A percentile compares a stretch with the other conserved stretches of the same genome.
Conservation (phyloP, 2,113 vertebrate genomes). For the Hypanus sabinus region DNA sequence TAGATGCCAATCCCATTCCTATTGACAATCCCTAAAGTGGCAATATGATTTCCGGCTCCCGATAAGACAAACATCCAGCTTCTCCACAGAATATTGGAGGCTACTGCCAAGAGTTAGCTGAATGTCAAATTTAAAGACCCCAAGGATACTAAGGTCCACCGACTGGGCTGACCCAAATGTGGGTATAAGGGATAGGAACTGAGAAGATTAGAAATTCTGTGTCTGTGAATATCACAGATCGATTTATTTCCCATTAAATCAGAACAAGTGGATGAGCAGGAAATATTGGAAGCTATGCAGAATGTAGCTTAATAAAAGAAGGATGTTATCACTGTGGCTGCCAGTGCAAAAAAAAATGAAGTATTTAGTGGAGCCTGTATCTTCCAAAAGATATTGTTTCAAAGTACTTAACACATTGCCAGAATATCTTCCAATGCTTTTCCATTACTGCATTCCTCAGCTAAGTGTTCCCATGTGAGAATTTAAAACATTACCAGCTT, state of each 20-base stretch:
- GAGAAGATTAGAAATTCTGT: neutral
- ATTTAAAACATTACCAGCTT: slow-evolving; percentile 52
- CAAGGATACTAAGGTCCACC: too few species aligned
- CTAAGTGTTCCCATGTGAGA: slow-evolving; percentile 57
- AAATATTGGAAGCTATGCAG: neutral
- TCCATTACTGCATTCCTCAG: slow-evolving; percentile 49
- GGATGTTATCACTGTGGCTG: neutral
- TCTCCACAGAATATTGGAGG: neutral
- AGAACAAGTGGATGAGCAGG: neutral
- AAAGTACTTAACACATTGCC: slow-evolving; percentile 43
- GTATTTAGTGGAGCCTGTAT: neutral
- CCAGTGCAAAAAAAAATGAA: neutral
- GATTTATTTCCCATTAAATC: neutral
- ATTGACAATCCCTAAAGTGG: too few species aligned
- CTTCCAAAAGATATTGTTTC: neutral
- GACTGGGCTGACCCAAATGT: neutral
- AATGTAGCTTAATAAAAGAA: neutral
- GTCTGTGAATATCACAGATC: neutral
- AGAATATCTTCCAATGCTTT: slow-evolving; percentile 44
- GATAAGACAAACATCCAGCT: too few species aligned
- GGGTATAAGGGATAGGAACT: neutral
- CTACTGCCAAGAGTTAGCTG: neutral
- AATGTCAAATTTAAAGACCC: neutral
- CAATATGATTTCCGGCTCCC: too few species aligned
- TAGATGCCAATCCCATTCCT: neutral